Evolutionary conservation across 1,140 invertebrate species (phyloP).

Genomic region (Drosophila takahashii): DNA sequence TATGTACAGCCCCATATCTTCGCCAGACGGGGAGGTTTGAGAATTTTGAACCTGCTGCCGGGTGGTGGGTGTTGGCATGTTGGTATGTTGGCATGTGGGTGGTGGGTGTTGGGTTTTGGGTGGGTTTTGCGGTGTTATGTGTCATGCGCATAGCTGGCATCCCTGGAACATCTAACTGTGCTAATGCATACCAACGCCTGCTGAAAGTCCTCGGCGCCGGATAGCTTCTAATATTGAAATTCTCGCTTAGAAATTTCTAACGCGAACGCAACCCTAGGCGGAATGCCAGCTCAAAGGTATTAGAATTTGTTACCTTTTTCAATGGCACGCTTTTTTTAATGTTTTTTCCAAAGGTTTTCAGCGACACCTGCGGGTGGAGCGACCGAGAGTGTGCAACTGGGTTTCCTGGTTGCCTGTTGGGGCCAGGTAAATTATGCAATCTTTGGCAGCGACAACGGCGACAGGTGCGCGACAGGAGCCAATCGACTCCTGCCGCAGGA

Average conservation of each 20-base stretch:
- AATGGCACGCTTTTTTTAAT: constrained; percentile 13
- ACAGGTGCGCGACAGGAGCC: constrained; percentile 62
- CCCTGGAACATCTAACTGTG: constrained; percentile 47
- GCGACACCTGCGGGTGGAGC: constrained; percentile 55
- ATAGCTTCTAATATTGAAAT: constrained; percentile 83
- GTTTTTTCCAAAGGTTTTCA: neutral
- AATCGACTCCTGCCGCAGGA: constrained; percentile 40
- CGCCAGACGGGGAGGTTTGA: neutral
- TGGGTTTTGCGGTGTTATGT: constrained; percentile 19
- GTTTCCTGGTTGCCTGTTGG: constrained; percentile 76
- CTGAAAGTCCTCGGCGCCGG: constrained; percentile 62
- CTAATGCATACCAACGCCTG: constrained; percentile 69
- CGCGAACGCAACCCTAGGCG: constrained; percentile 49
- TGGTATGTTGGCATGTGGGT: neutral
- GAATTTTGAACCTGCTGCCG: constrained; percentile 11
- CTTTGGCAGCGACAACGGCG: constrained; percentile 67
- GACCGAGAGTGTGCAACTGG: constrained; percentile 31
- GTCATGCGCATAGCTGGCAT: constrained; percentile 65
- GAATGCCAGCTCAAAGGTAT: constrained; percentile 37
- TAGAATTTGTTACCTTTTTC: constrained; percentile 62
- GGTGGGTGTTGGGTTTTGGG: constrained; percentile 6
- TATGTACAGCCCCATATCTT: constrained; percentile 19
- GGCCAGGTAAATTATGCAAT: constrained; percentile 85
- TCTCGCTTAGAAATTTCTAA: constrained; percentile 84
- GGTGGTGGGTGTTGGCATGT: neutral